Conservation (phyloP, 2,797 vertebrate genomes). For the Poecilia velifera region DNA sequence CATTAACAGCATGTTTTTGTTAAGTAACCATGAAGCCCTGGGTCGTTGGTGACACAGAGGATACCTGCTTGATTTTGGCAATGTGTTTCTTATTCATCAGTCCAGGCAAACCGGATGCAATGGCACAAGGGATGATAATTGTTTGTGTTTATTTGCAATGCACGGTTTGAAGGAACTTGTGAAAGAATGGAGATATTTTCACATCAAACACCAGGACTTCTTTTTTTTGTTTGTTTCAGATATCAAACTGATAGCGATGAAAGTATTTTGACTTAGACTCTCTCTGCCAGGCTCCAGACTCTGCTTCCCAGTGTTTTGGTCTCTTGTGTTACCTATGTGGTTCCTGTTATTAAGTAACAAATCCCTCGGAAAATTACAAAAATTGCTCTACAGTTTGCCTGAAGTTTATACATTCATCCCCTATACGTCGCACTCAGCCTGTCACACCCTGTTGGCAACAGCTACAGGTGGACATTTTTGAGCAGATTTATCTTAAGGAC, state of each 20-base stretch:
- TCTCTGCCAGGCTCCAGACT: not conserved
- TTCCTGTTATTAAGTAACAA: not conserved
- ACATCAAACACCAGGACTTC: not conserved
- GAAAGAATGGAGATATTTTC: not conserved
- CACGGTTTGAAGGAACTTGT: not conserved
- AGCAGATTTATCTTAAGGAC: constrained; percentile 17
- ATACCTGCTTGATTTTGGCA: constrained; percentile 74
- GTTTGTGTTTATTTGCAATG: constrained; percentile 14
- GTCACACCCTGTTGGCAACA: constrained; percentile 15
- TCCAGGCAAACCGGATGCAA: constrained; percentile 26
- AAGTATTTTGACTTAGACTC: not conserved
- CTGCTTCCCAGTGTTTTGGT: not conserved
- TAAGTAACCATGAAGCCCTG: constrained; percentile 72
- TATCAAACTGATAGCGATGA: constrained; percentile 6
- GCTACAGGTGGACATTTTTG: constrained; percentile 19
- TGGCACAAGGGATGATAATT: constrained; percentile 1
- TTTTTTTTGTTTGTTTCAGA: not conserved
- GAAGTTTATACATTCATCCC: not conserved
- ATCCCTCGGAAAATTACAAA: not conserved
- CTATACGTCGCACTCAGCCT: not conserved
- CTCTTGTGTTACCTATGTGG: not conserved
- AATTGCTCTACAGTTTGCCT: not conserved
- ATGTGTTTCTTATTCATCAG: constrained; percentile 36
- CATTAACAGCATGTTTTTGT: constrained; percentile 68
- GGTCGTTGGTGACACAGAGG: constrained; percentile 56